A percentile compares a stretch with the other conserved stretches of the same genome.
Evolutionary conservation across 1,140 invertebrate species (phyloP).

Genomic region (Drosophila ogumai): DNA sequence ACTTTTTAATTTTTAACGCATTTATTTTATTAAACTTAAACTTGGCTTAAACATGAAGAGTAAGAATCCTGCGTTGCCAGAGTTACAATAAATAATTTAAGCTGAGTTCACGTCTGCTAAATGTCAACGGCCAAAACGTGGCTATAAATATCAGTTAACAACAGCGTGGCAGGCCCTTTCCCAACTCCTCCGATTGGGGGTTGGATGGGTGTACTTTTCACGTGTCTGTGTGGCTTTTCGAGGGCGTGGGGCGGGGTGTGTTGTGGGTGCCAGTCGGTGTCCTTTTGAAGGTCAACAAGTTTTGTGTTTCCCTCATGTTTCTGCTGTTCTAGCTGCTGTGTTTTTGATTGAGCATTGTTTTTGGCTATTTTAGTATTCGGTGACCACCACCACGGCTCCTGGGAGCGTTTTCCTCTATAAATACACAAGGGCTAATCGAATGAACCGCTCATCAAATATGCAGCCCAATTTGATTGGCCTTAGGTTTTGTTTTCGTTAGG

Average conservation of each 20-base stretch:
- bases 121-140: constrained; percentile 75
- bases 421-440: constrained; percentile 38
- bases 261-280: constrained; percentile 56
- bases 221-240: constrained; percentile 38
- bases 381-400: constrained; percentile 28
- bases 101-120: constrained; percentile 42
- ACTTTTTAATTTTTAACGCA: background rate
- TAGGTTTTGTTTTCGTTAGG: constrained; percentile 21
- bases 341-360: constrained; percentile 53
- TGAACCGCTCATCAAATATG: constrained; percentile 40
- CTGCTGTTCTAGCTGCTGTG: constrained; percentile 23
- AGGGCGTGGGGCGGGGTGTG: constrained; percentile 3
- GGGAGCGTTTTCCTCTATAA: constrained; percentile 36
- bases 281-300: constrained; percentile 81
- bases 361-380: constrained; percentile 56
- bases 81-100: constrained; percentile 30
- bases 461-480: constrained; percentile 41
- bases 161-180: constrained; percentile 19
- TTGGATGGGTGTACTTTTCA: constrained; percentile 26
- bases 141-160: constrained; percentile 69
- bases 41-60: constrained; percentile 38
- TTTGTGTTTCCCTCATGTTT: constrained; percentile 40
- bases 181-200: constrained; percentile 16
- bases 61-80: background rate
- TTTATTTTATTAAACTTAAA: constrained; percentile 67